phyloP scores from a whole-genome alignment of 2,113 vertebrate genomes.

The Pampusana beccarii region DNA sequence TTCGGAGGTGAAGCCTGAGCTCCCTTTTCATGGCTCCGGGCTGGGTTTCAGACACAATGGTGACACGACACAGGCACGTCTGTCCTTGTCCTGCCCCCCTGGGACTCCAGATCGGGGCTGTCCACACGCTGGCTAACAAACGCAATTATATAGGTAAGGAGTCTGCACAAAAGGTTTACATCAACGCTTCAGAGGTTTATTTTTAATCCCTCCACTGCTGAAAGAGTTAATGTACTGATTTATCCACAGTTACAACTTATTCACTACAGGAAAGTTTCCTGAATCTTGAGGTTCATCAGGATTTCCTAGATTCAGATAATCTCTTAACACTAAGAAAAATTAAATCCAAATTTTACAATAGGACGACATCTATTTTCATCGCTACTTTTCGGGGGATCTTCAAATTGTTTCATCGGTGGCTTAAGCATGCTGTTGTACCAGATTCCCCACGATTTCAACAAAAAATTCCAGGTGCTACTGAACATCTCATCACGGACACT shows the following conservation, averaged over 20 bases:
- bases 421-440: background rate
- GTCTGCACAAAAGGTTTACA: background rate
- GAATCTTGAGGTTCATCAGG: background rate
- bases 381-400: background rate
- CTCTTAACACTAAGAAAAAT: background rate
- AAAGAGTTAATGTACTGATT: background rate
- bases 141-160: background rate
- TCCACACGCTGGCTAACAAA: background rate
- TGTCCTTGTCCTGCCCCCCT: background rate
- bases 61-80: background rate
- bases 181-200: background rate
- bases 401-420: background rate
- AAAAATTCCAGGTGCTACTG: background rate
- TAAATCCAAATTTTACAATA: background rate
- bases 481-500: background rate
- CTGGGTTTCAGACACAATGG: background rate
- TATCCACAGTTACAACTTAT: background rate
- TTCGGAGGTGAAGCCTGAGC: background rate
- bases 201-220: background rate
- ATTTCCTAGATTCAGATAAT: background rate
- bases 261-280: background rate
- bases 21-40: background rate
- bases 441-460: background rate
- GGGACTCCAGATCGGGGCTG: background rate
- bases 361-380: background rate